Evolutionary conservation across 2,797 vertebrate species (phyloP), one percentile per base, ranked within the genome.

Genomic region (Enteromius paludinosus): DNA sequence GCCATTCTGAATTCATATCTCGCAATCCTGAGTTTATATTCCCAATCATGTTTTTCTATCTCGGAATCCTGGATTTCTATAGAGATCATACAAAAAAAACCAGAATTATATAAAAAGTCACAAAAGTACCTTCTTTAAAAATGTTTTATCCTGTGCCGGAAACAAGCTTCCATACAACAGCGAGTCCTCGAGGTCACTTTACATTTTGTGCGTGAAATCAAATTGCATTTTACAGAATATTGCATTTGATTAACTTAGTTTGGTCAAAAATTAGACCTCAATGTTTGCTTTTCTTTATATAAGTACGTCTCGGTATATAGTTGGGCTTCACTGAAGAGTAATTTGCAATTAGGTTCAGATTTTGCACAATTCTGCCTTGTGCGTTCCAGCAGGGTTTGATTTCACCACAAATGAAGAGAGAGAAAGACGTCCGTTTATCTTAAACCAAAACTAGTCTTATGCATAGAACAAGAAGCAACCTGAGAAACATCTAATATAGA

Each of bases 371-470:
- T 90, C 49, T 90, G 85, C 85, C 86, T 89, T 90, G 85, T 88
- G 23, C 81, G 84, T 90, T 92, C 88, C 89, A 87, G 20, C 11
- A 87, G 88, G 90, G 89, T 94, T 87, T 85, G 78, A 90, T 94
- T 94, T 92, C 90, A 93, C 92, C 93, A 91, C 92, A 93, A 89
- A 91, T 90, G 92, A 93, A 88, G 82, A 64, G 52, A 45, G 81
- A 88, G 88, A 92, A 81, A 83, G 77, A 84, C 8, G 86, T 89
- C 91, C 90, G 81, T 86, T 86, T 84, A 61, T 61, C 23, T 61
- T 89, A 87, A 85, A 90, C 91, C 85, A 71, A 80, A 82, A 86
- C 79, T 84, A 70, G 30, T 73, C 35, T 61, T 43, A 59, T 72
- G 49, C n/a, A 25, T 10, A 30, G 35, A 45, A 45, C 9, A 41